Evolutionary conservation across 1,140 invertebrate genomes (phyloP), one percentile per base, ranked within the genome.

Genomic region (Drosophila suzukii): DNA sequence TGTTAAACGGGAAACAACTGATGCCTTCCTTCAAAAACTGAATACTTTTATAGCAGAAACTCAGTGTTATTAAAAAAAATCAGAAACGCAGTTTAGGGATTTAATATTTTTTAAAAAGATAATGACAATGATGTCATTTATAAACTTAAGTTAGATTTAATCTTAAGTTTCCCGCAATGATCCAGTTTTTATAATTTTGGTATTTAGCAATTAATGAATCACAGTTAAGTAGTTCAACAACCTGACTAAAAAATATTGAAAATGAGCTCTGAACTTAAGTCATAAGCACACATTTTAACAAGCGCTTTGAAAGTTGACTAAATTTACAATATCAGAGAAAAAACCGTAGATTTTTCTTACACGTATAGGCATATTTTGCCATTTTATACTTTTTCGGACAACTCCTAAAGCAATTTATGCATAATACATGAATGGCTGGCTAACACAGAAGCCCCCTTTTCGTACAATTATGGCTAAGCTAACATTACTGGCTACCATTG

Each of bases 361-460:
- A n/a, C 20, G 15, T 24, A 24, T 24, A 15, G 20, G 24, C 36
- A 43, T 30, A 17, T 51, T 50, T 67, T 41, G 38, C 10, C 53
- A 32, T 13, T 32, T 63, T 2, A 39, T 34, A 43, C 30, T 30
- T 49, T 32, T 55, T 67, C 44, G 46, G 53, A 41, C 59, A 66
- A 47, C 54, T 71, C 54, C 56, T 60, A 38, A 54, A 24, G 50
- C 44, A 73, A 81, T 81, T 53, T 63, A 81, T 81, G 72, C 72
- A 81, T 81, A 67, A 81, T 57, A 81, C 73, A 82, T 82, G 66
- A 81, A 70, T 54, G 13, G 13, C 36, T 49, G 49, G 61, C 49
- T 13, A 41, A 57, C 38, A 43, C 36, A 55, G 50, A 55, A 62
- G 71, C 39, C 53, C 38, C 34, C 38, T 63, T 75, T 75, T 75